These are phyloP conservation scores for Myotis findleyi DNA, from an alignment of 2,797 vertebrate species.

Conservation along the genomic window DNA sequence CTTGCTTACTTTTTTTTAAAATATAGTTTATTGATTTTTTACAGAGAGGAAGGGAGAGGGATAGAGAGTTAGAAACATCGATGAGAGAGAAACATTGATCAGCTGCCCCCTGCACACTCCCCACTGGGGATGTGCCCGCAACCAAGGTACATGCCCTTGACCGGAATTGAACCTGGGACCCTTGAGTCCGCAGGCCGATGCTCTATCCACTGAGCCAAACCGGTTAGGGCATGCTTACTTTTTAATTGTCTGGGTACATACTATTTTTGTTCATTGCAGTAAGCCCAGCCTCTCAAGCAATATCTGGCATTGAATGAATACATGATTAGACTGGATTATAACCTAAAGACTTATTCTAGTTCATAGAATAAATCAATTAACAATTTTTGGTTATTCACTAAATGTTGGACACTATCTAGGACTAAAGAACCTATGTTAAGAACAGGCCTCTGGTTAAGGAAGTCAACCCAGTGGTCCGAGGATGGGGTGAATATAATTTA, in stretches of 20 bases:
- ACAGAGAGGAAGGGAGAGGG: too few relatives aligned
- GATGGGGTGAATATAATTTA: too few relatives aligned
- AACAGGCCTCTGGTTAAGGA: not conserved
- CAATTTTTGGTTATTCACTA: not conserved
- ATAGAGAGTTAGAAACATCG: too few relatives aligned
- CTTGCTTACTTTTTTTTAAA: not conserved
- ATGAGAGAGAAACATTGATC: too few relatives aligned
- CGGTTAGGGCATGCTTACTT: not conserved
- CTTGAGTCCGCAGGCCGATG: too few relatives aligned
- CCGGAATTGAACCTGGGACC: too few relatives aligned
- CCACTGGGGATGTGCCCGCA: too few relatives aligned
- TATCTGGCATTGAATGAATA: slow-evolving; percentile 2
- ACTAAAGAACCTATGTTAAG: not conserved
- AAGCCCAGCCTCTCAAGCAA: slow-evolving; percentile 8
- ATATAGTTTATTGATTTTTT: too few relatives aligned
- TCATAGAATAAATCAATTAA: not conserved
- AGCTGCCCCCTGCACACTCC: too few relatives aligned
- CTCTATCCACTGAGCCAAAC: too few relatives aligned
- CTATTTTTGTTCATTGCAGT: not conserved
- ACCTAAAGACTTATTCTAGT: not conserved
- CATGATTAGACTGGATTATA: not conserved
- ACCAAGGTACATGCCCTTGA: too few relatives aligned
- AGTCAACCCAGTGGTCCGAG: not conserved
- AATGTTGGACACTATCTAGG: not conserved
- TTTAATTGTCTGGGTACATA: not conserved